Conservation (phyloP, 2,888 invertebrate genomes). For the Spatulosminthurus flaviceps region DNA sequence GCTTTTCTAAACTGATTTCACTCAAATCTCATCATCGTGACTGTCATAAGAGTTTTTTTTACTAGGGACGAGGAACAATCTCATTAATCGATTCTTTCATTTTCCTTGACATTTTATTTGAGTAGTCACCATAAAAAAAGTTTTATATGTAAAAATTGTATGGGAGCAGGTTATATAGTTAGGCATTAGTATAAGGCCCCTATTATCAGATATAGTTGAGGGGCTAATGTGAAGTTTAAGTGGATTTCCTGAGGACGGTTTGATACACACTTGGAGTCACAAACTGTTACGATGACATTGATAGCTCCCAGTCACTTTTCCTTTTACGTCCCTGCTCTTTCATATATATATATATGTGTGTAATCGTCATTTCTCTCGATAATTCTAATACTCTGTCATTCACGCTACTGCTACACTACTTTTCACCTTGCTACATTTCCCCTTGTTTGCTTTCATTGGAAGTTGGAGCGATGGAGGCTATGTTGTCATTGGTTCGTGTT, state of each 20-base stretch:
- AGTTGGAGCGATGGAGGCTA: neutral
- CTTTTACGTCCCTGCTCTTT: conserved; percentile 7
- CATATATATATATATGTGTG: neutral
- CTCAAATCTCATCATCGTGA: neutral
- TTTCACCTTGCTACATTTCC: conserved; percentile 12
- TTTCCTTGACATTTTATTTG: conserved; percentile 48
- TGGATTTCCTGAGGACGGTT: conserved; percentile 33
- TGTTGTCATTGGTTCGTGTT: conserved; percentile 41
- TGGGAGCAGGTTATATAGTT: neutral
- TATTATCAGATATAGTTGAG: no score
- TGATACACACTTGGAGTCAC: neutral
- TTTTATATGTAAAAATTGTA: neutral
- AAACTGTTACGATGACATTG: neutral
- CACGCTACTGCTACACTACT: neutral
- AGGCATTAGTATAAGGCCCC: neutral
- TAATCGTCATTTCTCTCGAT: conserved; percentile 20
- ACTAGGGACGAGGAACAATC: conserved; percentile 33
- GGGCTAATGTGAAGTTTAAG: conserved; percentile 37
- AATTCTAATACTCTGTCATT: conserved; percentile 26
- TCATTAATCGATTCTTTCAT: conserved; percentile 49
- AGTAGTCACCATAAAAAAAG: neutral
- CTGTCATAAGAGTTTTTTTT: neutral
- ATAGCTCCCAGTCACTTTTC: neutral
- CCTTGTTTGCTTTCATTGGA: conserved; percentile 39
- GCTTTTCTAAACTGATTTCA: neutral